Conservation (phyloP, 2,113 vertebrate genomes). For the Perca schrenkii region DNA sequence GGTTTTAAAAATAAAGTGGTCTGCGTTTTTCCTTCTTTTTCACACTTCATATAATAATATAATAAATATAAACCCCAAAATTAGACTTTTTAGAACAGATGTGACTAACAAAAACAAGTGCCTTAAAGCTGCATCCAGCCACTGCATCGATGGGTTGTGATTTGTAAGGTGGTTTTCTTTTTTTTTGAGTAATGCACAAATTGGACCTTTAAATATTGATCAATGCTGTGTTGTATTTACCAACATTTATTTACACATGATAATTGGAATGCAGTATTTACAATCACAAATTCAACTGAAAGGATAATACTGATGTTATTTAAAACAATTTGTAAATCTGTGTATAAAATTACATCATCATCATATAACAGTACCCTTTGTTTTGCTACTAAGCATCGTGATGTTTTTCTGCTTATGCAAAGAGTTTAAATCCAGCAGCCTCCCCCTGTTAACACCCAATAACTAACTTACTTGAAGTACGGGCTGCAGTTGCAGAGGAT, state of each 20-base stretch:
- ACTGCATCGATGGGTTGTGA: background rate
- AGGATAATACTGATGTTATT: background rate
- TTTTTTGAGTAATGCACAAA: background rate
- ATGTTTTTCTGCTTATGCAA: background rate
- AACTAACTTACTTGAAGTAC: constrained; percentile 49
- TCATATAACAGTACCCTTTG: too few relatives aligned
- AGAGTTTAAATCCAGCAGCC: background rate
- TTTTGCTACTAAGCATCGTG: too few relatives aligned
- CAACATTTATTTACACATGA: background rate
- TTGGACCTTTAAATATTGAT: background rate
- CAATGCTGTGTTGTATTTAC: background rate
- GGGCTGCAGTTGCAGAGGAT: constrained; percentile 55
- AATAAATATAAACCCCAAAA: background rate
- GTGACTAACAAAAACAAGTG: too few relatives aligned
- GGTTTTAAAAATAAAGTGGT: background rate
- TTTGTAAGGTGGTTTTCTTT: background rate
- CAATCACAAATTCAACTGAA: background rate
- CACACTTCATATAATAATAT: background rate
- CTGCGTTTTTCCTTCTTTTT: too few relatives aligned
- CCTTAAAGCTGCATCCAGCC: background rate
- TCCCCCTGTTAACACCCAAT: background rate
- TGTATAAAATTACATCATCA: background rate
- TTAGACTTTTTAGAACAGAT: background rate
- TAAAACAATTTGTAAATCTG: background rate
- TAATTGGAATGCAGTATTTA: background rate